A percentile compares a stretch with the other conserved stretches of the same genome.
Conservation (phyloP, 2,888 invertebrate genomes). For the Baccha elongata region DNA sequence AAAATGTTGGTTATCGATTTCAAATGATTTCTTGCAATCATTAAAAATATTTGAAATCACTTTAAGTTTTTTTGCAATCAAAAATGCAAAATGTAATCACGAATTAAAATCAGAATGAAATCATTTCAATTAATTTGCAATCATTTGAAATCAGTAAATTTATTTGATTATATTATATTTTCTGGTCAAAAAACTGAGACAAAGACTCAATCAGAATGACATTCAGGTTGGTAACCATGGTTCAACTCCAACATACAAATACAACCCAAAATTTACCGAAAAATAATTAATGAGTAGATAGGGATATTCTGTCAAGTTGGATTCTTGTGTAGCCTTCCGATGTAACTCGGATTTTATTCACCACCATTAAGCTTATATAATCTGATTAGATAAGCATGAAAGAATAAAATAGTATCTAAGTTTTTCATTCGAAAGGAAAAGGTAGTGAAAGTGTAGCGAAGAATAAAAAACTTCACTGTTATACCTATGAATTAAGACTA, state of each 20-base stretch:
- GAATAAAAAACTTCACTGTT: conserved; percentile 26
- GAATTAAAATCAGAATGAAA: too few species aligned
- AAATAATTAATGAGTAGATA: background rate
- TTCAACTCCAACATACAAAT: background rate
- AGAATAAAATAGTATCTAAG: conserved; percentile 29
- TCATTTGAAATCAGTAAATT: too few species aligned
- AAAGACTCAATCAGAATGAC: background rate
- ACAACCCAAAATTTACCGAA: background rate
- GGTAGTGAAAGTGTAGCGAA: conserved; percentile 25
- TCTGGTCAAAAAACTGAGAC: too few species aligned
- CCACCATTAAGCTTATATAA: conserved; percentile 61
- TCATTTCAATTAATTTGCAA: too few species aligned
- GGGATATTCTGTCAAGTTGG: conserved; percentile 20
- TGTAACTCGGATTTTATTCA: conserved; percentile 51
- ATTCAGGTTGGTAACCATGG: background rate
- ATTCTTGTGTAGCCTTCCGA: conserved; percentile 15
- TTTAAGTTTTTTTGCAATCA: too few species aligned
- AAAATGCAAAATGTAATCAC: too few species aligned
- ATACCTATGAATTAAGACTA: conserved; percentile 8
- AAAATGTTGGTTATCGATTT: too few species aligned
- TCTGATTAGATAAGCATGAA: conserved; percentile 64
- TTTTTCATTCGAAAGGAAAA: background rate
- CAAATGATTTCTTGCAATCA: too few species aligned
- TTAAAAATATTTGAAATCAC: too few species aligned
- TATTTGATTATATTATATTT: too few species aligned